Conservation (phyloP, 2,113 vertebrate genomes). For the Hippocampus guttulatus region DNA sequence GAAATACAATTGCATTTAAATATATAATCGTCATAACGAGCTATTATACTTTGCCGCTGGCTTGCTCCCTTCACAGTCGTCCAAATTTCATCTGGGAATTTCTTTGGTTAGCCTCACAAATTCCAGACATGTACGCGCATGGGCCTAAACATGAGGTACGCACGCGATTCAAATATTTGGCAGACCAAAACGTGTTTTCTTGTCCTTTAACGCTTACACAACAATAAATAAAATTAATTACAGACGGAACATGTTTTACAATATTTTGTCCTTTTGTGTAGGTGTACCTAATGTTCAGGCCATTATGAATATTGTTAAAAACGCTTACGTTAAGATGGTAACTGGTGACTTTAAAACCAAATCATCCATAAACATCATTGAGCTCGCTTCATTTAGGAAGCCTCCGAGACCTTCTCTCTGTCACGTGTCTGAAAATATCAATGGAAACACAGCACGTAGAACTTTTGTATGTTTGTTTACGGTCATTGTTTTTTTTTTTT, state of each 20-base stretch:
- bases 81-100: background rate
- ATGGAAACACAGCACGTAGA: conserved; percentile 1
- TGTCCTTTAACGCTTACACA: too few relatives aligned
- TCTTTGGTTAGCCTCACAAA: background rate
- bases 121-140: too few relatives aligned
- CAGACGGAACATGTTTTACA: too few relatives aligned
- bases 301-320: background rate
- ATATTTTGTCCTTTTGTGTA: background rate
- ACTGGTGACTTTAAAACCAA: background rate
- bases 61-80: background rate
- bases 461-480: conserved; percentile 49
- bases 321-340: too few relatives aligned
- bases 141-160: background rate
- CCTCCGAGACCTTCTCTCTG: background rate
- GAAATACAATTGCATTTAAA: background rate
- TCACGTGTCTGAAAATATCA: background rate
- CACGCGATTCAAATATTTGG: too few relatives aligned
- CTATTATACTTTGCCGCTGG: background rate
- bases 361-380: background rate
- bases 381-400: background rate
- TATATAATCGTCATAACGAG: background rate
- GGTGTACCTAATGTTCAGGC: background rate
- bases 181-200: too few relatives aligned
- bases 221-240: too few relatives aligned
- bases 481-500: conserved; percentile 34